phyloP scores from a whole-genome alignment of 2,888 invertebrate genomes.

The Lasius platythorax region DNA sequence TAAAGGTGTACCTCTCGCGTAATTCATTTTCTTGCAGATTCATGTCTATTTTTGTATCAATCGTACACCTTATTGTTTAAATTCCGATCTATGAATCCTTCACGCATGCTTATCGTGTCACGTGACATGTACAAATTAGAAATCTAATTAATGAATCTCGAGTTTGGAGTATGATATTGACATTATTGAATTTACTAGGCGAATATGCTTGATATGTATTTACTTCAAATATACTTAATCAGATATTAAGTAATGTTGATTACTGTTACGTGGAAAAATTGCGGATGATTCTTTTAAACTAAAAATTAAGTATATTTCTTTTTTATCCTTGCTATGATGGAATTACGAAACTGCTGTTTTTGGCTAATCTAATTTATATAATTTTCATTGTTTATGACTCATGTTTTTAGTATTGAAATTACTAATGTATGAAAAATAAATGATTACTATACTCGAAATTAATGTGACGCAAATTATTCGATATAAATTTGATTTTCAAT shows the following conservation, averaged over 20 bases:
- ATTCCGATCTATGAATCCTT: neutral
- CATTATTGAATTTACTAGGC: neutral
- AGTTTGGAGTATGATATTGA: neutral
- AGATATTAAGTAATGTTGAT: neutral
- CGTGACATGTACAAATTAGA: constrained; percentile 4
- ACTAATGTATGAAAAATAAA: neutral
- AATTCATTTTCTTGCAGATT: neutral
- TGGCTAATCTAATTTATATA: neutral
- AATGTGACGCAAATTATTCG: neutral
- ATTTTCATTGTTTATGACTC: neutral
- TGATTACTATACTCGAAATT: neutral
- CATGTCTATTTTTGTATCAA: constrained; percentile 19
- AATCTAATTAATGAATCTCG: constrained; percentile 1
- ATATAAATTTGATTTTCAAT: neutral
- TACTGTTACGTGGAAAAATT: neutral
- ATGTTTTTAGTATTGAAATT: neutral
- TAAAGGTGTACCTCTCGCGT: neutral
- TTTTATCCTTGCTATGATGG: neutral
- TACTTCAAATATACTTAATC: neutral
- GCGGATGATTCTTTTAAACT: neutral
- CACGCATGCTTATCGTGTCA: constrained; percentile 13
- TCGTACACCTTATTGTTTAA: constrained; percentile 18
- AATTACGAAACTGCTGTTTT: neutral
- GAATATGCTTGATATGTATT: neutral
- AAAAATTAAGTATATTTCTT: neutral